Evolutionary conservation across 2,888 invertebrate genomes (phyloP).

Genomic region (Eristalis intricaria): DNA sequence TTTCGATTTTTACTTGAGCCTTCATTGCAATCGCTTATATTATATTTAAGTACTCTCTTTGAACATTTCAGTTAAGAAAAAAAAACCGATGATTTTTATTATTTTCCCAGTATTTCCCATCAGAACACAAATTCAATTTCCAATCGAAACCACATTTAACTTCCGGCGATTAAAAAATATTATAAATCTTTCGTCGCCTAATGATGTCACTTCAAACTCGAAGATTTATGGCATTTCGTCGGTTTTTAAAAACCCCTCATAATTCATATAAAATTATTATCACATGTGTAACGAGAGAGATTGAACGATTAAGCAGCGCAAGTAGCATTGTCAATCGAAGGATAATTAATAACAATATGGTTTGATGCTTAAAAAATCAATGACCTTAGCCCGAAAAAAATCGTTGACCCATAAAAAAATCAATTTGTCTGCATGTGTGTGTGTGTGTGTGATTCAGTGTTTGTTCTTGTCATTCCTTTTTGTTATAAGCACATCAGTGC

Average conservation of each 20-base stretch:
- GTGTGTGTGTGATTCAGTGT: constrained; percentile 20
- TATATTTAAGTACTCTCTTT: too few relatives aligned
- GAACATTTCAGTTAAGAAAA: too few relatives aligned
- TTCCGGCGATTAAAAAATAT: neutral
- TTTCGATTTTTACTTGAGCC: too few relatives aligned
- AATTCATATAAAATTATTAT: neutral
- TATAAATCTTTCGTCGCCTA: neutral
- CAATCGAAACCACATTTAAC: neutral
- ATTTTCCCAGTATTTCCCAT: too few relatives aligned
- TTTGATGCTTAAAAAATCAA: constrained; percentile 36
- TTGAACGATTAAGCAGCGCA: neutral
- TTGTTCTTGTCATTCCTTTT: constrained; percentile 2
- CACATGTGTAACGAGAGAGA: neutral
- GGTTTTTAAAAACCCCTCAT: neutral
- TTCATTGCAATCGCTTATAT: too few relatives aligned
- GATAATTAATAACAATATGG: constrained; percentile 24
- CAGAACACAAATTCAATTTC: too few relatives aligned
- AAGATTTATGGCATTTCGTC: neutral
- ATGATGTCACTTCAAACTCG: neutral
- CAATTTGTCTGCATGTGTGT: constrained; percentile 2
- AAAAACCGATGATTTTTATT: too few relatives aligned
- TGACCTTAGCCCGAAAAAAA: constrained; percentile 36
- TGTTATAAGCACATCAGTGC: constrained; percentile 1
- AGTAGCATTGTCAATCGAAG: constrained; percentile 5
- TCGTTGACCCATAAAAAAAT: constrained; percentile 37